Evolutionary conservation across 1,140 invertebrate genomes (phyloP), one percentile per base, ranked within the genome.

Genomic region (Drosophila chauvacae): DNA sequence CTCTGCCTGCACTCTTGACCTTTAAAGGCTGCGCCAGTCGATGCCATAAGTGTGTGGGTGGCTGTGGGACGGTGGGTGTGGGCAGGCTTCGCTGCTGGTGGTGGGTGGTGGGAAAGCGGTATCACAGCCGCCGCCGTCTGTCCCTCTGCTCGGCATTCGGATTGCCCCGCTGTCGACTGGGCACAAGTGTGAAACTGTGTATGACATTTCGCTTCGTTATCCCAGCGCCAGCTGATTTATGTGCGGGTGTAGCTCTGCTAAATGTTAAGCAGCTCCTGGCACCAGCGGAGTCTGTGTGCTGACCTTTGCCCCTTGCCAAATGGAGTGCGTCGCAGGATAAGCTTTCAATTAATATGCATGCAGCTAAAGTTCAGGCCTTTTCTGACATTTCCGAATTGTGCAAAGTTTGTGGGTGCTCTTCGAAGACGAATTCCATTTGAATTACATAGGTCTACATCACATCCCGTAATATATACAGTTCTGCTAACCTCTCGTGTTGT

Each of bases 1-100:
- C 64, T 59, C 51, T 57, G 63, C 61, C 78, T 90, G 85, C 85
- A 88, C 85, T 88, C 85, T 88, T 88, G 85, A 88, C 85, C 85
- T 88, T 88, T 88, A 88, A 90, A 88, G 66, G 65, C 68, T 77
- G 58, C 62, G 65, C 64, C 68, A 59, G 69, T 61, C 56, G 70
- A 63, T 73, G 41, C 39, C 53, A 41, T 44, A 56, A 48, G 77
- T 68, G 76, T 61, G 73, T 66, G 65, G 63, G 58, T 70, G 59
- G 57, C 20, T 58, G 20, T 77, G 35, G 69, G 42, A 45, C 37
- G 57, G 44, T 33, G 33, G 44, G 35, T 39, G 47, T 51, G 45
- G 33, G 41, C 7, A 20, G 56, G 48, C 51, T 42, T 18, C 51
- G 18, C 11, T 37, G 60, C 10, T 23, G 26, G 42, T 41, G 44